Conservation (phyloP, 1,140 invertebrate species). For the Capitella teleta region DNA sequence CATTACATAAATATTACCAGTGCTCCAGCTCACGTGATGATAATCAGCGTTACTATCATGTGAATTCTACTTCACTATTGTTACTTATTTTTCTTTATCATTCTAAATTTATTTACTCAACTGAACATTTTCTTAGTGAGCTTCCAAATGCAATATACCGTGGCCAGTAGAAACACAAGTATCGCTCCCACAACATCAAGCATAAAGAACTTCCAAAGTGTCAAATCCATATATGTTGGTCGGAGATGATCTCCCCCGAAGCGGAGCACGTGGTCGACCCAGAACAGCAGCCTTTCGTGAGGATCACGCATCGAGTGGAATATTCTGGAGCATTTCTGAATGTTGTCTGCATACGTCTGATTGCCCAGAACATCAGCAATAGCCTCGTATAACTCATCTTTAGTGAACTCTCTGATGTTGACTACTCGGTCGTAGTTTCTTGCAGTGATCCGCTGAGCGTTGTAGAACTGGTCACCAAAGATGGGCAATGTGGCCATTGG, state of each 20-base stretch:
- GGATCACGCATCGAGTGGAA: conserved; percentile 1
- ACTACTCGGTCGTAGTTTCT: conserved; percentile 30
- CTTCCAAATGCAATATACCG: too few relatives aligned
- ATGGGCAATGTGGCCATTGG: conserved; percentile 62
- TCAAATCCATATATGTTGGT: not conserved
- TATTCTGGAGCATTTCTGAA: conserved; percentile 5
- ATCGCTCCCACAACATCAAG: not conserved
- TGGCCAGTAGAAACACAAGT: not conserved
- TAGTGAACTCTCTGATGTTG: conserved; percentile 20
- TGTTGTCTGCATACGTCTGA: conserved; percentile 2
- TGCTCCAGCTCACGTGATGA: too few relatives aligned
- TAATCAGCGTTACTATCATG: too few relatives aligned
- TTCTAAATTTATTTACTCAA: too few relatives aligned
- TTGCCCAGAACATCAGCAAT: conserved; percentile 19
- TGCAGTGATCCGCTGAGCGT: conserved; percentile 30
- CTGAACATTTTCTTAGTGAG: too few relatives aligned
- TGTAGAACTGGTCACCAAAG: conserved; percentile 53
- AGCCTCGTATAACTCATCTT: conserved; percentile 18
- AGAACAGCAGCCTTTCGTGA: not conserved
- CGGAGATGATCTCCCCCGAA: conserved; percentile 9
- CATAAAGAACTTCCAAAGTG: conserved; percentile 6
- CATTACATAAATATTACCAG: too few relatives aligned
- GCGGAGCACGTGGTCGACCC: conserved; percentile 9
- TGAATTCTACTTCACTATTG: too few relatives aligned
- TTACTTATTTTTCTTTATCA: too few relatives aligned